Evolutionary conservation across 2,797 vertebrate species (phyloP).

Genomic region (Poecilia velifera): DNA sequence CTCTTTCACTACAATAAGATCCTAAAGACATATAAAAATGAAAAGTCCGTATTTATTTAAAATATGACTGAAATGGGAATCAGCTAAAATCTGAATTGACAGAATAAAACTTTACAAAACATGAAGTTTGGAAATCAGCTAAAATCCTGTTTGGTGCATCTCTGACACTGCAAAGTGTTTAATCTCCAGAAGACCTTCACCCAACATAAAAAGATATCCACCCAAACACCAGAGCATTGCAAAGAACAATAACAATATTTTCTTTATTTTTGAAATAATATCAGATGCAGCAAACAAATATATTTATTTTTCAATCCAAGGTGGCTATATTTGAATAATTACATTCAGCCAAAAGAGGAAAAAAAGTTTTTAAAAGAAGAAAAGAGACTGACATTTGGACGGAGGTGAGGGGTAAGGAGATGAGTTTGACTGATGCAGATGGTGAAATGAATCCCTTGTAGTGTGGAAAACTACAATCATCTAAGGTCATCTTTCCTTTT

Average conservation of each 20-base stretch:
- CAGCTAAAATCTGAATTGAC: neutral
- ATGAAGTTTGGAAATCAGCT: neutral
- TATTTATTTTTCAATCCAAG: constrained; percentile 66
- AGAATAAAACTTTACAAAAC: neutral
- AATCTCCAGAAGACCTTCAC: neutral
- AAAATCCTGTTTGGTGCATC: neutral
- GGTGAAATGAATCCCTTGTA: constrained; percentile 22
- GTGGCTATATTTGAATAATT: constrained; percentile 72
- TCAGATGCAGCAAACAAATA: constrained; percentile 81
- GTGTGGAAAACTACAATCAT: constrained; percentile 63
- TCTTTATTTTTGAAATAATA: constrained; percentile 80
- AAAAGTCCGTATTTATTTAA: neutral
- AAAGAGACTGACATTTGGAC: constrained; percentile 39
- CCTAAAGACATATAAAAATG: neutral
- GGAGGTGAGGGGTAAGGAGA: constrained; percentile 14
- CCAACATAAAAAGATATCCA: constrained; percentile 16
- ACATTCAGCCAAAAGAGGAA: constrained; percentile 74
- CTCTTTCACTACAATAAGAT: neutral
- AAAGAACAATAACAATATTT: constrained; percentile 78
- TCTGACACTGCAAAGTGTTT: neutral
- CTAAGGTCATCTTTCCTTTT: constrained; percentile 26
- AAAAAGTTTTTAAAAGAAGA: constrained; percentile 35
- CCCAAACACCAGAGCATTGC: constrained; percentile 44
- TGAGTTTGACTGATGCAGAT: constrained; percentile 30
- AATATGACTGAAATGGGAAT: neutral